These are phyloP conservation scores for Pterobdella sp. DNA, from an alignment of 2,888 invertebrate genomes.

Conservation along the genomic window DNA sequence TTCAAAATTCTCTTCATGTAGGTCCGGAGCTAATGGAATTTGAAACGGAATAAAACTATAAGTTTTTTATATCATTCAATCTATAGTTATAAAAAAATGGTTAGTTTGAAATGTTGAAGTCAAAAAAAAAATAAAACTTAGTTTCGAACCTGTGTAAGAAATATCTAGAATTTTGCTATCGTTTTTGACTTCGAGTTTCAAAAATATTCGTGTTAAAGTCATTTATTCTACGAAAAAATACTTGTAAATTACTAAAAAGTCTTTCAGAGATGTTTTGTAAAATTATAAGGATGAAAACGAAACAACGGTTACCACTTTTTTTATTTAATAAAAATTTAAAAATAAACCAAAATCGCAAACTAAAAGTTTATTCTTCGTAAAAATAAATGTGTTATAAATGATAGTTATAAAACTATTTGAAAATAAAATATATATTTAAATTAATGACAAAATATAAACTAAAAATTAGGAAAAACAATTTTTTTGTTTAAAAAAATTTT, in stretches of 20 bases:
- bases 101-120: not conserved
- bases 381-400: not conserved
- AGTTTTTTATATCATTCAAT: not conserved
- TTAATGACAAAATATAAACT: not conserved
- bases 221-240: constrained; percentile 27
- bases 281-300: not conserved
- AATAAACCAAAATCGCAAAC: too few species aligned
- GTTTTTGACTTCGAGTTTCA: constrained; percentile 37
- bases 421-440: not conserved
- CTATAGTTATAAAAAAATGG: not conserved
- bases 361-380: too few species aligned
- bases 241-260: too few species aligned
- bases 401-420: not conserved
- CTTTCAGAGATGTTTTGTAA: too few species aligned
- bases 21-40: constrained; percentile 21
- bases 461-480: not conserved
- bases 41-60: not conserved
- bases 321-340: not conserved
- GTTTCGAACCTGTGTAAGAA: constrained; percentile 26
- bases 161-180: constrained; percentile 22
- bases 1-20: constrained; percentile 10
- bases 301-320: not conserved
- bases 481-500: not conserved
- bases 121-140: constrained; percentile 7
- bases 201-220: constrained; percentile 35